These are phyloP conservation scores for Albula glossodonta DNA, from an alignment of 2,113 vertebrate species.

Conservation along the genomic window DNA sequence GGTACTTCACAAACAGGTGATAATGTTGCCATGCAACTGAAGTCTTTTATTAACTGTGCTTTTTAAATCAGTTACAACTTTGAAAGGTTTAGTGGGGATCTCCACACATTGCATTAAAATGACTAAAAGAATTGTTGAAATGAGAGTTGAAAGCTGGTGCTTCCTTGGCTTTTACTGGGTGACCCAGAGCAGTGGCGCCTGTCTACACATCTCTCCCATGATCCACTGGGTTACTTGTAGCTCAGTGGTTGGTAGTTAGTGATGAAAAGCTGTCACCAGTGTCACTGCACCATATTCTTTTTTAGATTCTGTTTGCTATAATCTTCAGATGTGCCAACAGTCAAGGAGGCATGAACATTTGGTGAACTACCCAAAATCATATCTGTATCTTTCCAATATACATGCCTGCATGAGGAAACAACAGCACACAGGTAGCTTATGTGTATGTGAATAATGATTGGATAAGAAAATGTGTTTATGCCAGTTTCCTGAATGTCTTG, in stretches of 20 bases:
- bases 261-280: neutral
- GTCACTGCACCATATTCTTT: conserved; percentile 10
- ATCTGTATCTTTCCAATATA: neutral
- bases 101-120: conserved; percentile 1
- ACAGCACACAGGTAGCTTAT: neutral
- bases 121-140: neutral
- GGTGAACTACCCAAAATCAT: neutral
- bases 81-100: no score
- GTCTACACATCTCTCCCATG: neutral
- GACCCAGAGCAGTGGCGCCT: neutral
- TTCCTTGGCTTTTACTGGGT: conserved; percentile 12
- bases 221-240: neutral
- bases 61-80: neutral
- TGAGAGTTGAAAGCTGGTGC: conserved; percentile 21
- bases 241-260: neutral
- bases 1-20: neutral
- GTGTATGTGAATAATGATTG: neutral
- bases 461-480: neutral
- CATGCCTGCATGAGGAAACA: neutral
- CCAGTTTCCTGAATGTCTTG: neutral
- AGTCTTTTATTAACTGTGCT: neutral
- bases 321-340: neutral
- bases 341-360: neutral
- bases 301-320: neutral
- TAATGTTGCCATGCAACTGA: no score